A percentile compares a stretch with the other conserved stretches of the same genome.
Evolutionary conservation across 2,113 vertebrate genomes (phyloP).

Genomic region (Phyllostomus hastatus): DNA sequence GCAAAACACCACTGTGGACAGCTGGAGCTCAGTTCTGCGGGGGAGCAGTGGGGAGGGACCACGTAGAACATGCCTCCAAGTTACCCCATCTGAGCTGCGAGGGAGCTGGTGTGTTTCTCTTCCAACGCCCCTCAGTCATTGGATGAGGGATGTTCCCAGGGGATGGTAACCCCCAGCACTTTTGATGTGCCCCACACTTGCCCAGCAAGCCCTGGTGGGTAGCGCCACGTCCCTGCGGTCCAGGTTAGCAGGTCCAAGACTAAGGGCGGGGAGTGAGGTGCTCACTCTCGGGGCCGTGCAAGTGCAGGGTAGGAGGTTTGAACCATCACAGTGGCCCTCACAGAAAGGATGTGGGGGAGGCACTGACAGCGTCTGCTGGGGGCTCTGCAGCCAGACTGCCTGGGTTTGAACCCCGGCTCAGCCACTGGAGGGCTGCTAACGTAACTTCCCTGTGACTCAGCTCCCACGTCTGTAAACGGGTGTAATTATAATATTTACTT

Average conservation of each 20-base stretch:
- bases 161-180: neutral
- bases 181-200: neutral
- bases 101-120: neutral
- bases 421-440: neutral
- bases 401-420: neutral
- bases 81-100: no score
- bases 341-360: neutral
- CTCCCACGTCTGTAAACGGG: neutral
- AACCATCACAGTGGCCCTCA: neutral
- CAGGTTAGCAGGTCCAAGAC: neutral
- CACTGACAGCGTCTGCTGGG: fast-evolving
- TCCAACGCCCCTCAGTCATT: neutral
- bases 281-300: neutral
- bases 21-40: neutral
- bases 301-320: neutral
- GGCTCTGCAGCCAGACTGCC: neutral
- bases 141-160: neutral
- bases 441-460: neutral
- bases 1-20: neutral
- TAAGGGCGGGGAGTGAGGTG: neutral
- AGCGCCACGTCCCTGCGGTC: neutral
- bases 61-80: neutral
- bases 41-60: neutral
- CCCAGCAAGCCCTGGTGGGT: neutral
- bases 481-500: slow-evolving; percentile 6